phyloP scores from a whole-genome alignment of 1,140 invertebrate genomes.

The Danaus plexippus region DNA sequence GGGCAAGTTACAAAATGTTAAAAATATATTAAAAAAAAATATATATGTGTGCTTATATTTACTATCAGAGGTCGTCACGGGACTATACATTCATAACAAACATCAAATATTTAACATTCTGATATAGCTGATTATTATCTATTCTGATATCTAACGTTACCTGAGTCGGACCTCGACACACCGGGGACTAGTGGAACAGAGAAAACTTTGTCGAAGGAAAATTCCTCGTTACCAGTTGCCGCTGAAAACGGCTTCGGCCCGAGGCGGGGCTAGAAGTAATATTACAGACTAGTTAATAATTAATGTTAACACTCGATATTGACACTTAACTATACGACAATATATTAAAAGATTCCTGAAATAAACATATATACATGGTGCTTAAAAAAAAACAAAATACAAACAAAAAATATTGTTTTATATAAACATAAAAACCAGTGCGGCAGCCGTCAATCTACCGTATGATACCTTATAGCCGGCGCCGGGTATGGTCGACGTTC shows the following conservation, averaged over 20 bases:
- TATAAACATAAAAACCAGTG: slow-evolving; percentile 19
- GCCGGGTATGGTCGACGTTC: slow-evolving; percentile 73
- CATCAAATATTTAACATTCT: too few relatives aligned
- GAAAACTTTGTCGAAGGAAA: slow-evolving; percentile 86
- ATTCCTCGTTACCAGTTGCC: slow-evolving; percentile 78
- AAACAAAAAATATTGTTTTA: slow-evolving; percentile 8
- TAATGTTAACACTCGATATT: background rate
- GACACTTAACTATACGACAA: slow-evolving; percentile 15
- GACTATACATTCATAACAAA: too few relatives aligned
- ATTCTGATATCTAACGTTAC: slow-evolving; percentile 22
- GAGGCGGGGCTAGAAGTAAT: slow-evolving; percentile 77
- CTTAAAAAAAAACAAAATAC: slow-evolving; percentile 5
- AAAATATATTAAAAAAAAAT: too few relatives aligned
- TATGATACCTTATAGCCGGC: slow-evolving; percentile 80
- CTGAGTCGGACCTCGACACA: slow-evolving; percentile 44
- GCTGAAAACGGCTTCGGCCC: slow-evolving; percentile 88
- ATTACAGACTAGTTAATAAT: slow-evolving; percentile 7
- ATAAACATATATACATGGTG: too few relatives aligned
- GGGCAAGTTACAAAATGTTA: too few relatives aligned
- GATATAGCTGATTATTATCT: slow-evolving; percentile 9
- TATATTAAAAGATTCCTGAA: slow-evolving; percentile 9
- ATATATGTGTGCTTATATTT: too few relatives aligned
- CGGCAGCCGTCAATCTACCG: slow-evolving; percentile 8
- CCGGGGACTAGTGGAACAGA: slow-evolving; percentile 81
- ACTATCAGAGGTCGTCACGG: too few relatives aligned